These are phyloP conservation scores for Tinea semifulvella DNA, from an alignment of 2,888 invertebrate genomes.

Conservation along the genomic window DNA sequence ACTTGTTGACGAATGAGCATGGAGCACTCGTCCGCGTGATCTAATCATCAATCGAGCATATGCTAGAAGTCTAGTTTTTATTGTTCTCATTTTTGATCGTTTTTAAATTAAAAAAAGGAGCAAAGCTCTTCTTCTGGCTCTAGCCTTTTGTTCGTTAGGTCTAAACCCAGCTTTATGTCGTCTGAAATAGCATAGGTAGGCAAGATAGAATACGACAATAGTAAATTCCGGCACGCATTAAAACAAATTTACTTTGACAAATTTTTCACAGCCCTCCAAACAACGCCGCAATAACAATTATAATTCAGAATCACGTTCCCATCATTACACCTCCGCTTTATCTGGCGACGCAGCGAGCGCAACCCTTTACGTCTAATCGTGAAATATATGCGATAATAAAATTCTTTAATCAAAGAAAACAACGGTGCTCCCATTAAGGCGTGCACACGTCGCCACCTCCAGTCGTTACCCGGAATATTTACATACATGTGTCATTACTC, in stretches of 20 bases:
- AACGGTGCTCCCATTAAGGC: constrained; percentile 59
- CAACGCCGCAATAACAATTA: constrained; percentile 48
- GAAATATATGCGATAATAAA: constrained; percentile 65
- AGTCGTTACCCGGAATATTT: constrained; percentile 61
- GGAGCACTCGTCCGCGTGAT: too few relatives aligned
- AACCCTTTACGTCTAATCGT: constrained; percentile 64
- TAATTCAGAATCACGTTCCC: constrained; percentile 60
- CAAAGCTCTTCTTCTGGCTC: too few relatives aligned
- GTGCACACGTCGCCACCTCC: constrained; percentile 60
- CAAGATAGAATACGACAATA: constrained; percentile 8
- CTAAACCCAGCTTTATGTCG: too few relatives aligned
- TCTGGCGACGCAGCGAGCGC: constrained; percentile 43
- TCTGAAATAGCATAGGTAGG: too few relatives aligned
- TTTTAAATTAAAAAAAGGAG: too few relatives aligned
- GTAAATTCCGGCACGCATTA: constrained; percentile 3
- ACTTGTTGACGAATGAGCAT: too few relatives aligned
- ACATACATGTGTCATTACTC: constrained; percentile 66
- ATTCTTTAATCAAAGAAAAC: constrained; percentile 68
- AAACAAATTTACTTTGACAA: constrained; percentile 12
- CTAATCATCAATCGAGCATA: background rate
- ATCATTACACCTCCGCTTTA: constrained; percentile 58
- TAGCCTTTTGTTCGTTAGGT: too few relatives aligned
- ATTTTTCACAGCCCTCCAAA: constrained; percentile 16
- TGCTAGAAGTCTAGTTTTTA: background rate
- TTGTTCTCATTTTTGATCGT: too few relatives aligned